Conservation (phyloP, 2,888 invertebrate genomes). For the Sialis lutaria region DNA sequence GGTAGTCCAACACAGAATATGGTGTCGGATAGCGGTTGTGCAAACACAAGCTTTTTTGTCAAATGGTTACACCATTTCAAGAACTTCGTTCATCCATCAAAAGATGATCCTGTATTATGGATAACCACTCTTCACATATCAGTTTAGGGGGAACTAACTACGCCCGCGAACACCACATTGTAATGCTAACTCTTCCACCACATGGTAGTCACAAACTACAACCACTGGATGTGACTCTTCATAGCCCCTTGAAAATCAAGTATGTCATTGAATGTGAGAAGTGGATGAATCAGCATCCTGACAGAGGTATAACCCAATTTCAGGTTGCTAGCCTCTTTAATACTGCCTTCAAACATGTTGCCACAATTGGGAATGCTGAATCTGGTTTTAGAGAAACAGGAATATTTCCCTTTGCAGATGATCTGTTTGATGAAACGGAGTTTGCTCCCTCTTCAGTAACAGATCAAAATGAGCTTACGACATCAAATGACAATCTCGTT, state of each 20-base stretch:
- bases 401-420: conserved; percentile 6
- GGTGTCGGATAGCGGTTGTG: no score
- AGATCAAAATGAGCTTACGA: background rate
- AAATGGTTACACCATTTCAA: background rate
- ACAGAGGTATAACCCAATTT: conserved; percentile 5
- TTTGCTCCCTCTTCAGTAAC: conserved; percentile 6
- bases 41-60: background rate
- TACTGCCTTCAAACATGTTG: conserved; percentile 7
- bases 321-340: conserved; percentile 7
- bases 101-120: conserved; percentile 5
- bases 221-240: conserved; percentile 7
- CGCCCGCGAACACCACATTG: conserved; percentile 6
- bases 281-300: conserved; percentile 4
- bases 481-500: no score
- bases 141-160: conserved; percentile 7
- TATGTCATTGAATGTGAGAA: conserved; percentile 5
- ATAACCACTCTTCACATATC: conserved; percentile 7
- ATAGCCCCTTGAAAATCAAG: conserved; percentile 8
- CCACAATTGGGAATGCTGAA: conserved; percentile 7
- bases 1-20: no score
- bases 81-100: background rate
- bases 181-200: conserved; percentile 6
- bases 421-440: background rate
- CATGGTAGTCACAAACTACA: conserved; percentile 9
- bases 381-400: conserved; percentile 7